Evolutionary conservation across 2,113 vertebrate species (phyloP).

Genomic region (Pelecanoides urinatrix): DNA sequence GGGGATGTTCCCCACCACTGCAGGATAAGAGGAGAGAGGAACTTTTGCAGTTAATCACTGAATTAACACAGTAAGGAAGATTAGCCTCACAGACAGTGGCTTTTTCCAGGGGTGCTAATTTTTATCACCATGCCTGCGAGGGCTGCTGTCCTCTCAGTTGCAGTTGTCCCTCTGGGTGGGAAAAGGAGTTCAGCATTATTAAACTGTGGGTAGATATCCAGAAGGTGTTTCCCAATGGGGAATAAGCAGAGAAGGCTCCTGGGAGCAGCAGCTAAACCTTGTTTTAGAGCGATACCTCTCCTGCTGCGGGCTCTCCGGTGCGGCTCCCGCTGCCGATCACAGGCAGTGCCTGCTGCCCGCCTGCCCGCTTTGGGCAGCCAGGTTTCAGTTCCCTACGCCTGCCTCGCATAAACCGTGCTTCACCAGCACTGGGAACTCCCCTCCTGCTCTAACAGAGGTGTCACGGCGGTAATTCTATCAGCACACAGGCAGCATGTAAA

Average conservation of each 20-base stretch:
- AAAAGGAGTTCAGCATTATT: neutral
- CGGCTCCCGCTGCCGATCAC: rapidly evolving
- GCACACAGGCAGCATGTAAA: neutral
- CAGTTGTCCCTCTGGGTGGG: neutral
- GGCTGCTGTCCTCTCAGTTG: neutral
- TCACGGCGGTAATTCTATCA: neutral
- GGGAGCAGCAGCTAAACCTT: neutral
- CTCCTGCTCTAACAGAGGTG: neutral
- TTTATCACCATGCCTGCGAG: neutral
- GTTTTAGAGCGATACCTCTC: neutral
- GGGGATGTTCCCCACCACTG: neutral
- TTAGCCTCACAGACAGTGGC: neutral
- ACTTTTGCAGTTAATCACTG: neutral
- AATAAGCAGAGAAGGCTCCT: neutral
- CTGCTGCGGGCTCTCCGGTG: neutral
- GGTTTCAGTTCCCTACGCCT: neutral
- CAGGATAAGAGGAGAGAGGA: neutral
- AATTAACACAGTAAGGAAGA: neutral
- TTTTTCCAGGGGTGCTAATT: neutral
- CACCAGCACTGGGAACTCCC: neutral
- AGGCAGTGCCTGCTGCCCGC: neutral
- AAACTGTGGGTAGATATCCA: neutral
- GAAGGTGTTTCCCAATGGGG: neutral
- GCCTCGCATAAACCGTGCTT: neutral
- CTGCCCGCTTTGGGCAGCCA: neutral